Percentiles rank a stretch among this genome's conserved stretches.
Conservation (phyloP, 2,113 vertebrate species). For the Nesoenas mayeri region DNA sequence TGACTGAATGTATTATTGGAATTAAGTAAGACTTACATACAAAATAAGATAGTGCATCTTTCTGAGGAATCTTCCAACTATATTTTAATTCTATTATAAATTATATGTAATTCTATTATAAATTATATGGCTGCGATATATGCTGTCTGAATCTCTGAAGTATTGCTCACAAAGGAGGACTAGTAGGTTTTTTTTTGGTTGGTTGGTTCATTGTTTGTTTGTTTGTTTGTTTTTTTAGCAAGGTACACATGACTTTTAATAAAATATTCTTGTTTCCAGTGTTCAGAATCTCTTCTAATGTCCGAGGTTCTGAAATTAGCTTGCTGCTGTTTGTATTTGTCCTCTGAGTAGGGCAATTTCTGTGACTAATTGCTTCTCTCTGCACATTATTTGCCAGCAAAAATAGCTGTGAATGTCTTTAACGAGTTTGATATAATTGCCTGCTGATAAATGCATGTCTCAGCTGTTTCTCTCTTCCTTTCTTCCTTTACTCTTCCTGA, state of each 20-base stretch:
- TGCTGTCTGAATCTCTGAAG: not conserved
- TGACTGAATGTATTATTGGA: not conserved
- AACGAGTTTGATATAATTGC: not conserved
- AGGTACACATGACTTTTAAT: fast-evolving
- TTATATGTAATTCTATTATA: not conserved
- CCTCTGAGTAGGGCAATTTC: not conserved
- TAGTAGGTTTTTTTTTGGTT: not conserved
- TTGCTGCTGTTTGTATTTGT: not conserved
- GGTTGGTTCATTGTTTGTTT: too few species aligned
- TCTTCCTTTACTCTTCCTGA: not conserved
- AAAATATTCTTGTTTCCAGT: not conserved
- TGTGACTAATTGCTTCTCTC: not conserved
- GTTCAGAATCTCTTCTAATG: not conserved
- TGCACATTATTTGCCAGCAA: not conserved
- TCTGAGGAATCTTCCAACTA: not conserved
- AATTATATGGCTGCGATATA: not conserved
- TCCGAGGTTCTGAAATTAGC: not conserved
- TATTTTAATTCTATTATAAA: not conserved
- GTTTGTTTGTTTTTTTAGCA: not conserved
- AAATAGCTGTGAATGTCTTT: not conserved
- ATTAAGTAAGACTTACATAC: not conserved
- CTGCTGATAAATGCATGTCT: not conserved
- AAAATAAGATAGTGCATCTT: not conserved
- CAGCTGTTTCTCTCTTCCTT: not conserved
- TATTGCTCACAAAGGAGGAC: not conserved